phyloP scores from a whole-genome alignment of 2,797 vertebrate genomes.

The Falco cherrug region DNA sequence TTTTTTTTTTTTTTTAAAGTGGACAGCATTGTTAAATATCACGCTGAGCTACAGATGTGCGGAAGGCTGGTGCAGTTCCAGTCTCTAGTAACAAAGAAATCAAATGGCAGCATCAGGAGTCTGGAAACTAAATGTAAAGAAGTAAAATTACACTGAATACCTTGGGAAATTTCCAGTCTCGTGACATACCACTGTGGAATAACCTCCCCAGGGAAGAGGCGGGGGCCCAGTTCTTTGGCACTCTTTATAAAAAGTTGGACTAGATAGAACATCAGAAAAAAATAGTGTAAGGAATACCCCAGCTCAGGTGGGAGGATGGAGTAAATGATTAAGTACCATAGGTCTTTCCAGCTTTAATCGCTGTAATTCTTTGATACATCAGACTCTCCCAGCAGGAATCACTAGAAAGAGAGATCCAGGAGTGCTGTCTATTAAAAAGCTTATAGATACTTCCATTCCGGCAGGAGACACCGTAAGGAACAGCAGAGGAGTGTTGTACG shows the following conservation, averaged over 20 bases:
- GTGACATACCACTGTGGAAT: not conserved
- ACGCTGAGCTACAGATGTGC: not conserved
- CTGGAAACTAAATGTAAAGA: not conserved
- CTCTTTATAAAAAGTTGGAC: not conserved
- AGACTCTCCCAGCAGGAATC: constrained; percentile 66
- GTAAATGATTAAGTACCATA: constrained; percentile 51
- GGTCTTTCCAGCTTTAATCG: constrained; percentile 45
- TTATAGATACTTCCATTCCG: constrained; percentile 36
- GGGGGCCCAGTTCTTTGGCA: not conserved
- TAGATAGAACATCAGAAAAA: not conserved
- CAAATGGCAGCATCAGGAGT: not conserved
- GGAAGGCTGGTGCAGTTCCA: not conserved
- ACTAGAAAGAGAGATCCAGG: constrained; percentile 52
- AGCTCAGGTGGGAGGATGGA: constrained; percentile 37
- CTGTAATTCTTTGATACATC: constrained; percentile 54
- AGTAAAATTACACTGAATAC: not conserved
- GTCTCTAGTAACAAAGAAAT: not conserved
- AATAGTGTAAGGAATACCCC: not conserved
- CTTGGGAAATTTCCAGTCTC: not conserved
- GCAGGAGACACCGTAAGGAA: constrained; percentile 20
- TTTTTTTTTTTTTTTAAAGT: not conserved
- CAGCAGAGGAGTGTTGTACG: not conserved
- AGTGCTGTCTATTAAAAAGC: constrained; percentile 56
- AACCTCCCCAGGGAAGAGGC: not conserved
- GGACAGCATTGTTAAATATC: not conserved